A percentile compares a stretch with the other conserved stretches of the same genome.
Evolutionary conservation across 1,140 invertebrate genomes (phyloP).

Genomic region (Trichonephila clavipes): DNA sequence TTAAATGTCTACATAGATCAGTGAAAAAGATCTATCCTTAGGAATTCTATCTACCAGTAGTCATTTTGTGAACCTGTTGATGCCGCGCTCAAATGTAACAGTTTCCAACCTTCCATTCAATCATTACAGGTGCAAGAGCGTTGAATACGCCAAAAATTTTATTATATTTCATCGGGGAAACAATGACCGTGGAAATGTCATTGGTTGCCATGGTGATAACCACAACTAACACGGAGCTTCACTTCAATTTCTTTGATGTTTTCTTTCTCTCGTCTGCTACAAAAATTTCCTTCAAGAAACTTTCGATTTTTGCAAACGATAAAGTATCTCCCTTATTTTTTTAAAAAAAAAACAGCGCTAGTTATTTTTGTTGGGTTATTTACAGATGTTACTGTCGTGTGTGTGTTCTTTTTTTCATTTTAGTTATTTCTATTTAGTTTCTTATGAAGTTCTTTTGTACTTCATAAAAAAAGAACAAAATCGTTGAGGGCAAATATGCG

Average conservation of each 20-base stretch:
- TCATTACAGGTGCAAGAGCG: background rate
- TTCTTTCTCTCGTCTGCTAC: constrained; percentile 4
- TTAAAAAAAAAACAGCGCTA: background rate
- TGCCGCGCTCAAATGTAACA: background rate
- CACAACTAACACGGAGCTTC: constrained; percentile 1
- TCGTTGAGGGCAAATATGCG: background rate
- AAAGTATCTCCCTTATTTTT: background rate
- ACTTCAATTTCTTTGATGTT: constrained; percentile 9
- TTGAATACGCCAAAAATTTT: background rate
- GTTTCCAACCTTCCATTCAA: background rate
- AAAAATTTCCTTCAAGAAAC: constrained; percentile 6
- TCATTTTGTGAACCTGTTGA: constrained; percentile 12
- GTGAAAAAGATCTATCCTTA: no score
- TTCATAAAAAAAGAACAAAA: background rate
- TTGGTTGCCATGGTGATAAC: constrained; percentile 9
- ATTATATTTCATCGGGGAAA: background rate
- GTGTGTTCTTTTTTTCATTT: background rate
- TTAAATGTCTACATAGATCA: no score
- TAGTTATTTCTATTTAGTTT: background rate
- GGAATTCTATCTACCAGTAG: background rate
- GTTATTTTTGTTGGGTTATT: constrained; percentile 23
- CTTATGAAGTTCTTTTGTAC: background rate
- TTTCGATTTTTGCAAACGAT: constrained; percentile 35
- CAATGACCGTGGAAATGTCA: constrained; percentile 25
- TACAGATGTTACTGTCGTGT: background rate